Percentiles rank a stretch among this genome's conserved stretches.
phyloP scores from a whole-genome alignment of 2,888 invertebrate species.

The Pachydiplax longipennis region DNA sequence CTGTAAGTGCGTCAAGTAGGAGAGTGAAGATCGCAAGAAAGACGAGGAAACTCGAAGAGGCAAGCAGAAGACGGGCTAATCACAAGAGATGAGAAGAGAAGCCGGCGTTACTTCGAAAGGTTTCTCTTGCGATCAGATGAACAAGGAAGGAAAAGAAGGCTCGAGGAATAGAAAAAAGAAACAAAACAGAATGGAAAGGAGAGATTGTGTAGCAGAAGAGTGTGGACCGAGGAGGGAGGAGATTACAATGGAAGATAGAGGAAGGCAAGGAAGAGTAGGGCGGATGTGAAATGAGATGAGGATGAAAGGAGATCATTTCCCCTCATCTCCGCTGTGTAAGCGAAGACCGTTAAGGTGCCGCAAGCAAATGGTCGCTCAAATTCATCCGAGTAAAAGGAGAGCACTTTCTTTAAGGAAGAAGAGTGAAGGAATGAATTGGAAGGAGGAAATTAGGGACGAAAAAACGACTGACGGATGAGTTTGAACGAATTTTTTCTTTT shows the following conservation, averaged over 20 bases:
- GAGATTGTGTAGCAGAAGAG: not conserved
- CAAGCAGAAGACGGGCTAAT: not conserved
- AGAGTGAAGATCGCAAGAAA: not conserved
- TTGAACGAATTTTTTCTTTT: too few species aligned
- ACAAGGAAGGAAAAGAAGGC: not conserved
- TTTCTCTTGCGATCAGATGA: not conserved
- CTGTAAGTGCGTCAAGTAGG: not conserved
- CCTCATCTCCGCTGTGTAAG: not conserved
- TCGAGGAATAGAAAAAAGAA: not conserved
- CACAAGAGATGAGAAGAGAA: not conserved
- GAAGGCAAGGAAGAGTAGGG: not conserved
- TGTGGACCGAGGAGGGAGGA: not conserved
- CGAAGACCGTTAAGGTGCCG: too few species aligned
- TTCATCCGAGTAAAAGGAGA: too few species aligned
- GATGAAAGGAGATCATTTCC: conserved; percentile 2
- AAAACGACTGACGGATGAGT: not conserved
- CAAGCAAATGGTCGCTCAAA: too few species aligned
- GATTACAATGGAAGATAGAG: not conserved
- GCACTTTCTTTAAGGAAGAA: not conserved
- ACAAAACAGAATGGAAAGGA: not conserved
- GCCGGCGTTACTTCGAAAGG: not conserved
- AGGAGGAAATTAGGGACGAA: not conserved
- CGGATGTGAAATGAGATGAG: not conserved
- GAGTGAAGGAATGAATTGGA: not conserved
- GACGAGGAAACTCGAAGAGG: not conserved